These are phyloP conservation scores for Stratiomys singularior DNA, from an alignment of 2,888 invertebrate species.

Conservation along the genomic window DNA sequence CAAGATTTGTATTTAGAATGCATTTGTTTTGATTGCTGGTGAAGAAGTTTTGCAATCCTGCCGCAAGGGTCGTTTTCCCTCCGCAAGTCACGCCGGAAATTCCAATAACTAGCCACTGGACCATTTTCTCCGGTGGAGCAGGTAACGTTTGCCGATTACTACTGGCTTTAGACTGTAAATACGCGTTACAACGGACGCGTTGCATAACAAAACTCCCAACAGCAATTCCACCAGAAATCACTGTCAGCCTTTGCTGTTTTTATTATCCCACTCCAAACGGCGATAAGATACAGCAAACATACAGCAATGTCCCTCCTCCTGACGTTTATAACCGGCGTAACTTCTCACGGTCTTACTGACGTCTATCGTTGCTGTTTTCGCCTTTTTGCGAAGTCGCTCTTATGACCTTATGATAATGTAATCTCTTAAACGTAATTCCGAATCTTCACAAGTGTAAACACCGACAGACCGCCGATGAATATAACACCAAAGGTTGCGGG, in stretches of 20 bases:
- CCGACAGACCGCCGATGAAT: conserved; percentile 74
- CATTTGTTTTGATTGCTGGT: conserved; percentile 57
- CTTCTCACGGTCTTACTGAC: conserved; percentile 5
- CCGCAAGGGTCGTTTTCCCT: conserved; percentile 82
- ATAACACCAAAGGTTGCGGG: conserved; percentile 72
- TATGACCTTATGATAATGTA: background rate
- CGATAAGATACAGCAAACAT: conserved; percentile 15
- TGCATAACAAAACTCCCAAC: conserved; percentile 12
- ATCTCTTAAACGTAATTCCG: conserved; percentile 29
- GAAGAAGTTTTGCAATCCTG: conserved; percentile 66
- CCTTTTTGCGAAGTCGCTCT: background rate
- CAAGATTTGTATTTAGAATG: conserved; percentile 61
- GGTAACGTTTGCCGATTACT: background rate
- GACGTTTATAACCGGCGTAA: background rate
- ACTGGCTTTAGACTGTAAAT: conserved; percentile 4
- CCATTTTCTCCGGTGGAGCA: conserved; percentile 59
- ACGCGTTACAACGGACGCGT: conserved; percentile 1
- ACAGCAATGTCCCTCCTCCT: background rate
- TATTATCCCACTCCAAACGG: too few species aligned
- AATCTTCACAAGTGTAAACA: conserved; percentile 72
- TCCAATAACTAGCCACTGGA: conserved; percentile 72
- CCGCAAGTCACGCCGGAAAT: conserved; percentile 85
- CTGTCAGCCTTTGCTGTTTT: background rate
- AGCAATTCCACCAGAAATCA: background rate
- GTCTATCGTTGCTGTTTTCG: too few species aligned